Evolutionary conservation across 1,140 invertebrate species (phyloP).

Genomic region (Rhizoglyphus robini): DNA sequence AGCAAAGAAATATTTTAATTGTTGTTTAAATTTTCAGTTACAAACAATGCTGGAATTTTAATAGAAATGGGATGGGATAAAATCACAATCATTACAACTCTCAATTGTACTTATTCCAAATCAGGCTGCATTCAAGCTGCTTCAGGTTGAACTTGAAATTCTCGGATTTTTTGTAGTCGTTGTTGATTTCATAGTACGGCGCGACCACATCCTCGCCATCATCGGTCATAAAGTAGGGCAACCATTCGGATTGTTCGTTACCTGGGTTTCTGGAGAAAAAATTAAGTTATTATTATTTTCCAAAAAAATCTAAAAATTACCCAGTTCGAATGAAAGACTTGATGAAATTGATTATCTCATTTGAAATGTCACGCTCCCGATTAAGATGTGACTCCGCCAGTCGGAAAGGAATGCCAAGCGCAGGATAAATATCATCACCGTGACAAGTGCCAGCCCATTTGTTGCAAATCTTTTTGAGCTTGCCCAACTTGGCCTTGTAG

Average conservation of each 20-base stretch:
- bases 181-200: slow-evolving; percentile 13
- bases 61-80: too few species aligned
- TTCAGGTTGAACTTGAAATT: slow-evolving; percentile 12
- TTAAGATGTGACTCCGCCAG: neutral
- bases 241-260: neutral
- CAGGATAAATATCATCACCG: slow-evolving; percentile 84
- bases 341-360: neutral
- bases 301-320: neutral
- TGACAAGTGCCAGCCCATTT: slow-evolving; percentile 87
- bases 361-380: slow-evolving; percentile 1
- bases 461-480: neutral
- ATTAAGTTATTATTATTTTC: neutral
- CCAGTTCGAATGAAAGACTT: neutral
- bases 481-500: neutral
- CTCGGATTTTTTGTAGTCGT: too few species aligned
- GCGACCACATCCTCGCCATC: neutral
- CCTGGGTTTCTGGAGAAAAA: neutral
- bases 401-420: slow-evolving; percentile 79
- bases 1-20: too few species aligned
- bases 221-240: neutral
- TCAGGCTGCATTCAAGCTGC: slow-evolving; percentile 12
- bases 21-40: too few species aligned
- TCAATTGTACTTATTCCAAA: too few species aligned
- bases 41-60: too few species aligned
- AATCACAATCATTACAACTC: too few species aligned